Evolutionary conservation across 1,140 invertebrate genomes (phyloP).

Genomic region (Paraescarpia echinospica): DNA sequence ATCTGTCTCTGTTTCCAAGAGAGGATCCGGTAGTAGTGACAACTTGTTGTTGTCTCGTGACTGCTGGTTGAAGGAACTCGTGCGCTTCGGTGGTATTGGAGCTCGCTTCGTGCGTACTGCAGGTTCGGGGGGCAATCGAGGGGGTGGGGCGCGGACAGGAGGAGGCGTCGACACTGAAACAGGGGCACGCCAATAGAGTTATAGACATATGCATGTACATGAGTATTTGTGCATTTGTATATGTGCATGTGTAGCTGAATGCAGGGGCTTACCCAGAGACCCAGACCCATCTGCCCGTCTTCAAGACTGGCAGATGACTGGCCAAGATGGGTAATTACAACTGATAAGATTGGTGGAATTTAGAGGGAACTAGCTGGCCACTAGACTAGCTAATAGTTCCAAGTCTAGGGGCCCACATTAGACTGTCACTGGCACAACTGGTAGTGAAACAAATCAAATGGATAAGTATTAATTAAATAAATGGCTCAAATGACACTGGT

Average conservation of each 20-base stretch:
- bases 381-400: too few species aligned
- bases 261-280: too few species aligned
- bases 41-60: background rate
- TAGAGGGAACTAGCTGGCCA: too few species aligned
- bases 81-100: constrained; percentile 90
- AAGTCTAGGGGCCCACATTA: too few species aligned
- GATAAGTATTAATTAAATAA: too few species aligned
- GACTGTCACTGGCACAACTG: too few species aligned
- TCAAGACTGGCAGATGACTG: too few species aligned
- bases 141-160: background rate
- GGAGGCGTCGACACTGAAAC: constrained; percentile 17
- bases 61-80: constrained; percentile 68
- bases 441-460: too few species aligned
- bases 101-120: constrained; percentile 81
- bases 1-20: background rate
- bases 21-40: background rate
- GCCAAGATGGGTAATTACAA: too few species aligned
- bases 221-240: background rate
- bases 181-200: background rate
- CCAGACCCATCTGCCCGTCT: too few species aligned
- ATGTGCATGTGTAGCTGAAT: background rate
- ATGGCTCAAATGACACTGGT: too few species aligned
- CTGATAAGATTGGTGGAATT: too few species aligned
- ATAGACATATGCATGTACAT: background rate
- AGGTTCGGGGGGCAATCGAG: background rate